phyloP scores from a whole-genome alignment of 1,140 invertebrate genomes.

The Phocides pigmalion region DNA sequence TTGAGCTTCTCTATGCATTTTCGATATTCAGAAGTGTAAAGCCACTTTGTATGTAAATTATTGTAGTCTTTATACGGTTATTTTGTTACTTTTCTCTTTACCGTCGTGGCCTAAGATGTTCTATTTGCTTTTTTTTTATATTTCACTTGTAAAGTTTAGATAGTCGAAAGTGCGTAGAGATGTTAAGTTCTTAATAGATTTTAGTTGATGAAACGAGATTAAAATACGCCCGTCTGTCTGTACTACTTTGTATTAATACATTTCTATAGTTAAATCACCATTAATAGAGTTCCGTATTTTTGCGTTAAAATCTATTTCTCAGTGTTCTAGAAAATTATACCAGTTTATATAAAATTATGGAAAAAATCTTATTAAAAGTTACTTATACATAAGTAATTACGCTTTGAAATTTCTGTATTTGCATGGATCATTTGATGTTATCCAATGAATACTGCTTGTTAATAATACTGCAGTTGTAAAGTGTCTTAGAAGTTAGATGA shows the following conservation, averaged over 20 bases:
- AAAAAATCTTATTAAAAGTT: conserved; percentile 5
- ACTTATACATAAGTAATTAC: not conserved
- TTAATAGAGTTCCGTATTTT: not conserved
- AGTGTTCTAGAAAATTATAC: conserved; percentile 9
- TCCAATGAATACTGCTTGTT: not conserved
- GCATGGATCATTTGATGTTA: not conserved
- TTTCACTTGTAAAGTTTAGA: conserved; percentile 16
- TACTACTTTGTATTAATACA: conserved; percentile 10
- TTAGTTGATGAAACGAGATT: not conserved
- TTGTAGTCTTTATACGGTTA: conserved; percentile 12
- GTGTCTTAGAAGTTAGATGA: conserved; percentile 13
- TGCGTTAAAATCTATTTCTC: not conserved
- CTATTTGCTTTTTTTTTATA: conserved; percentile 14
- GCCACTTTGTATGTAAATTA: conserved; percentile 24
- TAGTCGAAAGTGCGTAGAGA: conserved; percentile 16
- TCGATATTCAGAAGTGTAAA: not conserved
- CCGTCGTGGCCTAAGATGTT: conserved; percentile 20
- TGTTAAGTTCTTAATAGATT: not conserved
- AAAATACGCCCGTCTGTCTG: not conserved
- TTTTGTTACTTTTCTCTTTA: not conserved
- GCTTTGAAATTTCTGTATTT: too few relatives aligned
- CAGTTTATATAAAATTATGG: not conserved
- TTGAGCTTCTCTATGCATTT: conserved; percentile 21
- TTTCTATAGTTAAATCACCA: conserved; percentile 5
- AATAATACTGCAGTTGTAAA: conserved; percentile 7